Evolutionary conservation across 2,797 vertebrate species (phyloP).

Genomic region (Etheostoma perlongum): DNA sequence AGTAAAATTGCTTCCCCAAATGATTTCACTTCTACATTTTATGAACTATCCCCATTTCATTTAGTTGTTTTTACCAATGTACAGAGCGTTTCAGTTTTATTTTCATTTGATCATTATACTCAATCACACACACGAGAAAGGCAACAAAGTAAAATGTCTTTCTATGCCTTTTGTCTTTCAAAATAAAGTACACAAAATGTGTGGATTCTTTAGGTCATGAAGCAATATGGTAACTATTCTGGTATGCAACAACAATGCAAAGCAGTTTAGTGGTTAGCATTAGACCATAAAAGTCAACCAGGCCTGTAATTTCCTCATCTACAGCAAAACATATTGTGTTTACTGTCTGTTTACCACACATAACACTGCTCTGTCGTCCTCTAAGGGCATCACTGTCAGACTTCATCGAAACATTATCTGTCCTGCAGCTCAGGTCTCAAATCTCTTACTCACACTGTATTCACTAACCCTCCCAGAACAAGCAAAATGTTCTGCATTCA

Average conservation of each 20-base stretch:
- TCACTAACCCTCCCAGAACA: not conserved
- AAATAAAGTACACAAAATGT: not conserved
- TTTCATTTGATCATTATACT: constrained; percentile 34
- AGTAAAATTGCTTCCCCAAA: constrained; percentile 61
- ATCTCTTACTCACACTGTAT: constrained; percentile 4
- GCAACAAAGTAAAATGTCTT: constrained; percentile 16
- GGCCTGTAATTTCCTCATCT: constrained; percentile 51
- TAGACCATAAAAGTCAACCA: constrained; percentile 46
- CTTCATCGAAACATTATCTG: constrained; percentile 35
- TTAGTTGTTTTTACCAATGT: constrained; percentile 36
- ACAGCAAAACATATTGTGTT: constrained; percentile 38
- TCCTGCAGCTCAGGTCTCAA: constrained; percentile 23
- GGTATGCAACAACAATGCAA: constrained; percentile 35
- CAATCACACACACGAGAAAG: constrained; percentile 1
- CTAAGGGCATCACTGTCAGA: constrained; percentile 30
- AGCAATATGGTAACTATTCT: constrained; percentile 18
- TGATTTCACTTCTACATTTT: constrained; percentile 55
- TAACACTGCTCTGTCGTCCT: constrained; percentile 16
- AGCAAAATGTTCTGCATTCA: constrained; percentile 26
- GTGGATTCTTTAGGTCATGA: constrained; percentile 12
- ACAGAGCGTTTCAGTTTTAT: constrained; percentile 26
- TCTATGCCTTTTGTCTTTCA: not conserved
- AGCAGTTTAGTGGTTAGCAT: constrained; percentile 32
- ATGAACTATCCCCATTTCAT: constrained; percentile 51
- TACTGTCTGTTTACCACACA: constrained; percentile 49